phyloP scores from a whole-genome alignment of 2,888 invertebrate genomes.

The Drosophila cognata region DNA sequence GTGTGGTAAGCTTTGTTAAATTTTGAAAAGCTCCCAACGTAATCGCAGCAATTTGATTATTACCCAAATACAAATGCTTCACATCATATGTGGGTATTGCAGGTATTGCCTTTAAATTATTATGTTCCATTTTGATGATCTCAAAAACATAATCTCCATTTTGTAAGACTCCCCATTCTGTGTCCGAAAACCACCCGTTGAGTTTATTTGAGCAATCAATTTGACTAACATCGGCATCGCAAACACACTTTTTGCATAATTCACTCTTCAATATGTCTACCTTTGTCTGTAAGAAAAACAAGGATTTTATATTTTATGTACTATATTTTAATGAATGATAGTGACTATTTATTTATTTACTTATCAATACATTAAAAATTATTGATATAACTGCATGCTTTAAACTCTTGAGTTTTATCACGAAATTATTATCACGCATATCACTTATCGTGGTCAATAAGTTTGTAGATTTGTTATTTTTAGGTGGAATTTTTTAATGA shows the following conservation, averaged over 20 bases:
- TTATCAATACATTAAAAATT: background rate
- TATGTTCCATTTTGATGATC: constrained; percentile 79
- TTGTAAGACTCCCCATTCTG: constrained; percentile 86
- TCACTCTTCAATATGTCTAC: constrained; percentile 62
- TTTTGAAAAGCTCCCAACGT: constrained; percentile 88
- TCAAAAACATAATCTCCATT: constrained; percentile 77
- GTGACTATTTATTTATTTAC: background rate
- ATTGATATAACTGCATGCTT: background rate
- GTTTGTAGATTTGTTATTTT: constrained; percentile 1
- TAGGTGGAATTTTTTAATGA: background rate
- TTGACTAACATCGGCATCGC: constrained; percentile 84
- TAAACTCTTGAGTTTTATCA: background rate
- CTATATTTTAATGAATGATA: background rate
- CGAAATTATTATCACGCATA: background rate
- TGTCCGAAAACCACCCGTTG: constrained; percentile 85
- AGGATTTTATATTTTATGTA: background rate
- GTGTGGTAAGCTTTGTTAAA: constrained; percentile 87
- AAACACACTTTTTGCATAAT: constrained; percentile 87
- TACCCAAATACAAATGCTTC: constrained; percentile 87
- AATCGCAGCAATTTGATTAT: constrained; percentile 88
- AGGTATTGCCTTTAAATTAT: constrained; percentile 75
- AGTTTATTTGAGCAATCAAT: constrained; percentile 87
- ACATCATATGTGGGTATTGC: constrained; percentile 86
- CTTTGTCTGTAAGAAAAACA: constrained; percentile 52
- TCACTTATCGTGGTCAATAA: background rate